A percentile compares a stretch with the other conserved stretches of the same genome.
Conservation (phyloP, 2,888 invertebrate species). For the Catocala nupta region DNA sequence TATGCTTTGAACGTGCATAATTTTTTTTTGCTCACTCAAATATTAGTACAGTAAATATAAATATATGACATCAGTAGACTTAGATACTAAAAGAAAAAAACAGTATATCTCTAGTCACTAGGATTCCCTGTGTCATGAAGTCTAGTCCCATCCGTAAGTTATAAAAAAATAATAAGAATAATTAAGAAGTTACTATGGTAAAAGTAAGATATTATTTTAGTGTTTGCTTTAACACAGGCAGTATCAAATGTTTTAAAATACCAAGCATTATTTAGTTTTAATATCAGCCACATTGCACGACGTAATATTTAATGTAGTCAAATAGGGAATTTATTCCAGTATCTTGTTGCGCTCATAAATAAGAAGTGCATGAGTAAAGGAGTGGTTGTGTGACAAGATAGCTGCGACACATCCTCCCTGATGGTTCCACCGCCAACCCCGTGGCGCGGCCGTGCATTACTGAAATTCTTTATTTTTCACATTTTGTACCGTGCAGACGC, state of each 20-base stretch:
- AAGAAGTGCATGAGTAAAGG: slow-evolving; percentile 71
- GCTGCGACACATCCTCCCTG: slow-evolving; percentile 70
- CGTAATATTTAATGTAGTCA: slow-evolving; percentile 46
- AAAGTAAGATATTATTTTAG: too few species aligned
- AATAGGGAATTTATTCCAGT: slow-evolving; percentile 67
- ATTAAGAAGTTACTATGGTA: too few species aligned
- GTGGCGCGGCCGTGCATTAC: slow-evolving; percentile 70
- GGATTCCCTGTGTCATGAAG: too few species aligned
- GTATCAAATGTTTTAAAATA: not conserved
- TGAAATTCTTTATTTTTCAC: slow-evolving; percentile 75
- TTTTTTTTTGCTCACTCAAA: too few species aligned
- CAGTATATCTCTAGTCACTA: too few species aligned
- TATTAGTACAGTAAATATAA: too few species aligned
- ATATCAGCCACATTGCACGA: slow-evolving; percentile 9
- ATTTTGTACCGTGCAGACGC: slow-evolving; percentile 53
- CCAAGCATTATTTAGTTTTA: not conserved
- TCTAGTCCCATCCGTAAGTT: too few species aligned
- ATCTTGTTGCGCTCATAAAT: slow-evolving; percentile 74
- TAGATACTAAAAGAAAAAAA: too few species aligned
- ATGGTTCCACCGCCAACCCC: slow-evolving; percentile 66
- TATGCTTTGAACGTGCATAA: too few species aligned
- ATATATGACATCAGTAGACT: too few species aligned
- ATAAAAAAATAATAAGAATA: too few species aligned
- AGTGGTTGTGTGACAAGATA: slow-evolving; percentile 80
- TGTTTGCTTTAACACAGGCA: too few species aligned